Base-by-base conservation (phyloP, 2,888 invertebrate genomes). In the Sphaeridia pumilis region DNA sequence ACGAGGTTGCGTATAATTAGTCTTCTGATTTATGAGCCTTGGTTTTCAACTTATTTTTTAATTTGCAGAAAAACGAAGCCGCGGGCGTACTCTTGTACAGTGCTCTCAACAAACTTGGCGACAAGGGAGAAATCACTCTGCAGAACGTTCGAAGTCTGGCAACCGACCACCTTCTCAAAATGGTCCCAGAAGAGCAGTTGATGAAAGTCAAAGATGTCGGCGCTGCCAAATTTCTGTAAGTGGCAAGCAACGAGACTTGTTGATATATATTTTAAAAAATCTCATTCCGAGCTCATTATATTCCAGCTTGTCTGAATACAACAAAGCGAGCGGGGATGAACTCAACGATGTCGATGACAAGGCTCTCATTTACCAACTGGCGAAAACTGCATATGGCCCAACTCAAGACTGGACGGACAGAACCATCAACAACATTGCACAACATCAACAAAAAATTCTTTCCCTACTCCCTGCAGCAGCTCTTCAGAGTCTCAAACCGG, bases 111-210 rank as follows among this genome's bases (percentile, higher is more conserved):
- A 55, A 57, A 49, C 47, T 60, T 4, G 59, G 60, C 4, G 63
- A 61, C 49, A 58, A 57, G 25, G 57, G 58, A 4, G 59, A 57
- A 31, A 51, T 61, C 21, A 57, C 57, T 21, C 35, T 35, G n/a
- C 21, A 22, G 14, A 57, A 56, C 52, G 47, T 63, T 31, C 45
- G 54, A 28, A 27, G 49, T 4, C 43, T 61, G n/a, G 36, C 53
- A 5, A 43, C 24, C 12, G 58, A 59, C 3, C 53, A 57, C 14
- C 57, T 63, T 2, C 45, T 63, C 10, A 47, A 53, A 36, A 47
- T 60, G 4, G 61, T 63, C 4, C 63, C 63, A 2, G 63, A 63
- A 35, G 63, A 63, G 38, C 60, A 61, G 36, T 53, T 63, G 14
- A 63, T 63, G 63, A 61, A 58, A 43, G 59, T 61, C 21, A 61